Evolutionary conservation across 2,888 invertebrate species (phyloP), one percentile per base, ranked within the genome.

Genomic region (Dexiosoma caninum): DNA sequence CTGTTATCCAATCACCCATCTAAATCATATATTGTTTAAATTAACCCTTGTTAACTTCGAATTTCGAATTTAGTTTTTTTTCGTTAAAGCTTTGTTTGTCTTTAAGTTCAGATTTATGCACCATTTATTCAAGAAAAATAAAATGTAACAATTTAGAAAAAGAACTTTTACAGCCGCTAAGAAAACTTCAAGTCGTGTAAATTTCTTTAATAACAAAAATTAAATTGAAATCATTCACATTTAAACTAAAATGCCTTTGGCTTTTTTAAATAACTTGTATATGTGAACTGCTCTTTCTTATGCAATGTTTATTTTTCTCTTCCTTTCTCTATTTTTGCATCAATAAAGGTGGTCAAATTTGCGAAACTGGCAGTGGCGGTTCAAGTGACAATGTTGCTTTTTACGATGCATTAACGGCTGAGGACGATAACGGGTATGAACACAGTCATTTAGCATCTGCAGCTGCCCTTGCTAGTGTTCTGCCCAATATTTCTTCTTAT

Each of bases 161-260:
- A 35, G 44, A 32, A 53, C 49, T 37, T 59, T 62, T 59, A 12
- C 12, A 62, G 59, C 16, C 60, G 57, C 32, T 53, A 14, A 62
- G 49, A 74, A 44, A 77, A 69, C 10, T 69, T 62, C 2, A 27
- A 57, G 51, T 27, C 77, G 55, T 57, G 70, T 70, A 77, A 55
- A 77, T 78, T 76, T 66, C 7, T 80, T 67, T 14, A 57, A 72
- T 60, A 74, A 74, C 37, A 12, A 14, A 55, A 75, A 14, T 75
- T 53, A 77, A 81, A 70, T 40, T 60, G 53, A 76, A 82, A 77
- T 78, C 74, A 78, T 75, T 75, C 30, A 72, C 78, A 78, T 72
- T 69, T 69, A 69, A 78, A 72, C 59, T 44, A 76, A 75, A 66
- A 69, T 94, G 95, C 95, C 95, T 94, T 94, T 94, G 95, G 95